These are phyloP conservation scores for Lampris megalopsis DNA, from an alignment of 2,113 vertebrate genomes.

Conservation along the genomic window DNA sequence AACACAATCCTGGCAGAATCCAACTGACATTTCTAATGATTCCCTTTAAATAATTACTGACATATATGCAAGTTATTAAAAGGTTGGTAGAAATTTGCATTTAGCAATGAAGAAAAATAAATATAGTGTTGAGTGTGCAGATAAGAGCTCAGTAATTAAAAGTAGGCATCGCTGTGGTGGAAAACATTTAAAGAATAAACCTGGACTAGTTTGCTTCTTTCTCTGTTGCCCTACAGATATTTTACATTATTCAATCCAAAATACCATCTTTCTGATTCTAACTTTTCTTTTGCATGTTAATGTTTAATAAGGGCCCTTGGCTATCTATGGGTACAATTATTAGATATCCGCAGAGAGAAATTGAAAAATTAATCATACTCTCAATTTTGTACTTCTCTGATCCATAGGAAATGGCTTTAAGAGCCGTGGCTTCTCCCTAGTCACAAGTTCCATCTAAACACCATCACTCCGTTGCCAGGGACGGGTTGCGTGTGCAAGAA, in stretches of 20 bases:
- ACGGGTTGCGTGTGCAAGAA: conserved; percentile 43
- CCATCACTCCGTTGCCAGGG: conserved; percentile 48
- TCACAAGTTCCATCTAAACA: conserved; percentile 59
- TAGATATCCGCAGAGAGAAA: conserved; percentile 96
- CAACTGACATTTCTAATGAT: conserved; percentile 62
- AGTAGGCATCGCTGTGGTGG: conserved; percentile 61
- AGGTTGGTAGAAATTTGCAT: conserved; percentile 74
- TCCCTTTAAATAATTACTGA: conserved; percentile 57
- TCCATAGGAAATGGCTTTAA: conserved; percentile 85
- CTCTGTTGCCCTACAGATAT: conserved; percentile 89
- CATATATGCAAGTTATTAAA: conserved; percentile 64
- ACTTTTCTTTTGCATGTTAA: conserved; percentile 94
- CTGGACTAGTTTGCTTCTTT: conserved; percentile 84
- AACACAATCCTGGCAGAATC: conserved; percentile 57
- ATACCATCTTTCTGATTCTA: conserved; percentile 92
- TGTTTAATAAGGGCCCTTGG: conserved; percentile 96
- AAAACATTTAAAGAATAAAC: conserved; percentile 84
- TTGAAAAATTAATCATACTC: conserved; percentile 98
- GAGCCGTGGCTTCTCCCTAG: conserved; percentile 61
- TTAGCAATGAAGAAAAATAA: conserved; percentile 71
- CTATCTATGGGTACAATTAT: conserved; percentile 93
- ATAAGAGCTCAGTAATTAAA: conserved; percentile 76
- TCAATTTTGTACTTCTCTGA: conserved; percentile 88
- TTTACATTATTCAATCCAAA: conserved; percentile 98
- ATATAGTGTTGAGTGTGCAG: conserved; percentile 70